These are phyloP conservation scores for Drosophila mulleri DNA, from an alignment of 2,888 invertebrate genomes.

Conservation along the genomic window DNA sequence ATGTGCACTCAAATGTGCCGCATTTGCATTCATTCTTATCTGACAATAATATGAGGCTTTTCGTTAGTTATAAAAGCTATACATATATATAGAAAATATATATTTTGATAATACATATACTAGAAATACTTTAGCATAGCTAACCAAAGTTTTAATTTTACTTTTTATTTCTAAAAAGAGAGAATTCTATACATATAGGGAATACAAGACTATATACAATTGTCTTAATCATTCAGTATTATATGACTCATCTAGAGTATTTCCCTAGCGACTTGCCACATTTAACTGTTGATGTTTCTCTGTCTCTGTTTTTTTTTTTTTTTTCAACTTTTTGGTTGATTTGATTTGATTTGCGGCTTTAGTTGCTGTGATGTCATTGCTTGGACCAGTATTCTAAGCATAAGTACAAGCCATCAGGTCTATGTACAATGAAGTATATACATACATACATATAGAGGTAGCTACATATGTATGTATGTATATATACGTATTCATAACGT, in stretches of 20 bases:
- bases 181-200: background rate
- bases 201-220: background rate
- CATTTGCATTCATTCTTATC: background rate
- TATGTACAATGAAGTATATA: slow-evolving; percentile 17
- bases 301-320: slow-evolving; percentile 12
- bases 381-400: slow-evolving; percentile 44
- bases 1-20: background rate
- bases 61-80: background rate
- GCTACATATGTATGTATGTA: background rate
- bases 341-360: slow-evolving; percentile 55
- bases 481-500: slow-evolving; percentile 26
- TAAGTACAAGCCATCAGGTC: slow-evolving; percentile 49
- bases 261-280: background rate
- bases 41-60: background rate
- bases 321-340: slow-evolving; percentile 38
- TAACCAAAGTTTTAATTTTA: background rate
- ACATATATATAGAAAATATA: background rate
- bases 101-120: too few relatives aligned
- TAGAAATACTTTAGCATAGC: background rate
- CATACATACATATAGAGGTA: background rate
- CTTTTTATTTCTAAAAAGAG: background rate
- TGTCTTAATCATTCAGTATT: background rate
- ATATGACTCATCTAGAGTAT: slow-evolving; percentile 11
- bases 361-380: slow-evolving; percentile 67
- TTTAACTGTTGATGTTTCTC: slow-evolving; percentile 2